Conservation (phyloP, 2,888 invertebrate species). For the Nephrocerus scutellatus region DNA sequence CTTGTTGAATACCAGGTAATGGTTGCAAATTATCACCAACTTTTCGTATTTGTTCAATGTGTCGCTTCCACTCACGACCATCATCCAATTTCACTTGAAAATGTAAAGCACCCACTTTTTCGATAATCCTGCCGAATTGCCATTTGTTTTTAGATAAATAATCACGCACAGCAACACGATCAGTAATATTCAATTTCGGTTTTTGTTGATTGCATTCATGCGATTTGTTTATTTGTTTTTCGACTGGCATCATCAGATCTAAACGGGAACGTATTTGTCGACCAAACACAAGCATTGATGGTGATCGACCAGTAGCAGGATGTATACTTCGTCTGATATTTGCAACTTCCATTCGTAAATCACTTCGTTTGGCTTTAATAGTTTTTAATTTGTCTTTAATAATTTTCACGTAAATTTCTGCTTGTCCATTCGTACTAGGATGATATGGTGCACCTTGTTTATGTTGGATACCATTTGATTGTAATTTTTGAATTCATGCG, state of each 20-base stretch:
- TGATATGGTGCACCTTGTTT: constrained; percentile 4
- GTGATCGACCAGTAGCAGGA: constrained; percentile 7
- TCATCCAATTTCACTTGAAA: constrained; percentile 13
- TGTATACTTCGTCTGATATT: background rate
- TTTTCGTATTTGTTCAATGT: constrained; percentile 9
- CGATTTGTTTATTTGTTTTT: background rate
- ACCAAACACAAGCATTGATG: constrained; percentile 10
- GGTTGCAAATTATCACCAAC: too few relatives aligned
- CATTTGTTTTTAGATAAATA: constrained; percentile 17
- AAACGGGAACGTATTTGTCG: constrained; percentile 5
- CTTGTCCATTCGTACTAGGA: constrained; percentile 10
- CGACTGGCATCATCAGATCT: constrained; percentile 1
- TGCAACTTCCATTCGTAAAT: background rate
- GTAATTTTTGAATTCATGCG: background rate
- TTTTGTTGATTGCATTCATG: constrained; percentile 1
- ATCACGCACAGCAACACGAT: constrained; percentile 16
- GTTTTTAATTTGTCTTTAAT: constrained; percentile 10
- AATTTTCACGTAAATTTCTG: constrained; percentile 8
- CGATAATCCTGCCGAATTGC: constrained; percentile 10
- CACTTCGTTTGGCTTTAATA: background rate
- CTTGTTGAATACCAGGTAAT: too few relatives aligned
- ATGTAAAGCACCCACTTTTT: constrained; percentile 9
- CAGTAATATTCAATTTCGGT: constrained; percentile 5
- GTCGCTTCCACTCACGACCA: constrained; percentile 11
- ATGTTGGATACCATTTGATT: too few relatives aligned